Conservation (phyloP, 2,113 vertebrate species). For the Acanthochromis polyacanthus region DNA sequence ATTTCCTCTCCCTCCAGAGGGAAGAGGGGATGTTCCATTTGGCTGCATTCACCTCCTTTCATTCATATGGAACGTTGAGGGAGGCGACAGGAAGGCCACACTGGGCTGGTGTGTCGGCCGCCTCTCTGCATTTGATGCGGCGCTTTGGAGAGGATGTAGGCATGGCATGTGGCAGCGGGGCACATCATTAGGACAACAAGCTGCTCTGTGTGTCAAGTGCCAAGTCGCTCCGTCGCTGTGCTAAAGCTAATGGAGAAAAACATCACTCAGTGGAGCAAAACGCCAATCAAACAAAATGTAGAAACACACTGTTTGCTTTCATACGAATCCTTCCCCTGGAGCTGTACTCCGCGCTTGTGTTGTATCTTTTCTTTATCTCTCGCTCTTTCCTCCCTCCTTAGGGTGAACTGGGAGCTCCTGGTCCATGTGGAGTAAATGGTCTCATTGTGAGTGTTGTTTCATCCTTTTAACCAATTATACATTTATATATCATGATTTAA, state of each 20-base stretch:
- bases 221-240: slow-evolving; percentile 45
- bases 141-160: slow-evolving; percentile 70
- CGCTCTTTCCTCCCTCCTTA: slow-evolving; percentile 67
- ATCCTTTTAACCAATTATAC: slow-evolving; percentile 14
- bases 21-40: slow-evolving; percentile 49
- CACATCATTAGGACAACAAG: slow-evolving; percentile 72
- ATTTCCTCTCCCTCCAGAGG: slow-evolving; percentile 55
- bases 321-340: neutral
- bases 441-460: slow-evolving; percentile 91
- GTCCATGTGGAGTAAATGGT: slow-evolving; percentile 92
- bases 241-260: slow-evolving; percentile 26
- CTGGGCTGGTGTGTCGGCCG: slow-evolving; percentile 51
- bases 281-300: slow-evolving; percentile 21
- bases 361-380: slow-evolving; percentile 22
- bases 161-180: slow-evolving; percentile 57
- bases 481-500: neutral
- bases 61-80: slow-evolving; percentile 24
- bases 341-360: neutral
- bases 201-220: slow-evolving; percentile 68
- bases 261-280: slow-evolving; percentile 9
- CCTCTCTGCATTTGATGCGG: slow-evolving; percentile 39
- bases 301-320: neutral
- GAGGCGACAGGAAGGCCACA: slow-evolving; percentile 60
- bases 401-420: slow-evolving; percentile 94
- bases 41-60: slow-evolving; percentile 61